Percentiles rank a stretch among this genome's conserved stretches.
phyloP scores from a whole-genome alignment of 2,888 invertebrate genomes.

The Limnephilus marmoratus region DNA sequence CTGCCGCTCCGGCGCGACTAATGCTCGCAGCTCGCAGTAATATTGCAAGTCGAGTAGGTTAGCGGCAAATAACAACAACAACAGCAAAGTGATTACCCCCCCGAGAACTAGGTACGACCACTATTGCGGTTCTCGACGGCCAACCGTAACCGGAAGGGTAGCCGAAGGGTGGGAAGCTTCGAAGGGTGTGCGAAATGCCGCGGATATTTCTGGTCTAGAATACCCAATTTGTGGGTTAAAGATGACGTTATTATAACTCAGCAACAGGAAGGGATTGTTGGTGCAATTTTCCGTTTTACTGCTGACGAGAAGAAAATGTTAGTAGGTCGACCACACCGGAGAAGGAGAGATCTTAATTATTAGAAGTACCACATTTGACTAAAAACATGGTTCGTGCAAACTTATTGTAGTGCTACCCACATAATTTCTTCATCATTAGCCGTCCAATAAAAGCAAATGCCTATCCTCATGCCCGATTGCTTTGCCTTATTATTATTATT shows the following conservation, averaged over 20 bases:
- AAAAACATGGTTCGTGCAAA: no score
- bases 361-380: background rate
- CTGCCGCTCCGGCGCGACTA: conserved; percentile 13
- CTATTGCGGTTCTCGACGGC: background rate
- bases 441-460: no score
- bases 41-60: conserved; percentile 27
- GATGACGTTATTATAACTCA: background rate
- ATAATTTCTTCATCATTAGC: no score
- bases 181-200: background rate
- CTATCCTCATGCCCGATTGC: no score
- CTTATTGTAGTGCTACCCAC: no score
- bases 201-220: background rate
- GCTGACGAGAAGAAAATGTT: background rate
- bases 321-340: background rate
- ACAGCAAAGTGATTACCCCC: conserved; percentile 28
- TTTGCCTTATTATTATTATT: no score
- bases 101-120: background rate
- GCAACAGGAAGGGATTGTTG: background rate
- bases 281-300: background rate
- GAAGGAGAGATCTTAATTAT: background rate
- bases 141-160: background rate
- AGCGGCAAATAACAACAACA: conserved; percentile 17
- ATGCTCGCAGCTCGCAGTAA: conserved; percentile 21
- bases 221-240: background rate
- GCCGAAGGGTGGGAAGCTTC: no score